Conservation (phyloP, 1,140 invertebrate genomes). For the Zaprionus tsacasi region DNA sequence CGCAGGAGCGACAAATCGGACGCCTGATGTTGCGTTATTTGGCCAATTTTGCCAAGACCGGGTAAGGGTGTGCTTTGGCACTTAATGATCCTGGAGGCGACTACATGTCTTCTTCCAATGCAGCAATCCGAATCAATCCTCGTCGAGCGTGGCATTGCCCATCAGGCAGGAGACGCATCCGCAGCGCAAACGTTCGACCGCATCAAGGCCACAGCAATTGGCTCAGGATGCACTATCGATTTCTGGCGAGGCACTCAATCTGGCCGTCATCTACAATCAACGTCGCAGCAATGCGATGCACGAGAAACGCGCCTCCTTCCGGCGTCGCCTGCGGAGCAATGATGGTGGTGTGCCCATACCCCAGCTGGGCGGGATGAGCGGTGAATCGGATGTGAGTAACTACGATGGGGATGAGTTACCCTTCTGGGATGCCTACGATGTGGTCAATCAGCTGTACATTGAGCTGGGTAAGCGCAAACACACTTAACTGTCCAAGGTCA, state of each 20-base stretch:
- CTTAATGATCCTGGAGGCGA: too few relatives aligned
- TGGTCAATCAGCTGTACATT: constrained; percentile 94
- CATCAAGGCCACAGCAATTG: constrained; percentile 7
- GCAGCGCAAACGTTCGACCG: constrained; percentile 54
- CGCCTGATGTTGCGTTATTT: constrained; percentile 92
- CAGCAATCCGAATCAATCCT: constrained; percentile 78
- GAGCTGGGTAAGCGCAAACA: constrained; percentile 87
- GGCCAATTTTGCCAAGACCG: constrained; percentile 92
- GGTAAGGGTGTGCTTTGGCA: constrained; percentile 85
- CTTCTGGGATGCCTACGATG: constrained; percentile 95
- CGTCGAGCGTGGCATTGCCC: constrained; percentile 21
- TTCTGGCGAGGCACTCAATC: constrained; percentile 58
- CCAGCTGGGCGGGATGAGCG: constrained; percentile 41
- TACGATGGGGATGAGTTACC: constrained; percentile 85
- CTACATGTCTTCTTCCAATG: too few relatives aligned
- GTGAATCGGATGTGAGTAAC: constrained; percentile 50
- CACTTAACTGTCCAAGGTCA: too few relatives aligned
- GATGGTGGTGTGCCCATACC: constrained; percentile 39
- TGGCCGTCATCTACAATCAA: constrained; percentile 79
- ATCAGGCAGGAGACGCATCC: constrained; percentile 30
- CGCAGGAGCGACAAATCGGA: constrained; percentile 89
- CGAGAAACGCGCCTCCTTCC: constrained; percentile 67
- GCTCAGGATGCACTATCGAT: constrained; percentile 9
- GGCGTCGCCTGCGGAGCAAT: constrained; percentile 70
- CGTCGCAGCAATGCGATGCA: constrained; percentile 74